These are phyloP conservation scores for Mormoops blainvillei DNA, from an alignment of 2,113 vertebrate genomes.

Conservation along the genomic window DNA sequence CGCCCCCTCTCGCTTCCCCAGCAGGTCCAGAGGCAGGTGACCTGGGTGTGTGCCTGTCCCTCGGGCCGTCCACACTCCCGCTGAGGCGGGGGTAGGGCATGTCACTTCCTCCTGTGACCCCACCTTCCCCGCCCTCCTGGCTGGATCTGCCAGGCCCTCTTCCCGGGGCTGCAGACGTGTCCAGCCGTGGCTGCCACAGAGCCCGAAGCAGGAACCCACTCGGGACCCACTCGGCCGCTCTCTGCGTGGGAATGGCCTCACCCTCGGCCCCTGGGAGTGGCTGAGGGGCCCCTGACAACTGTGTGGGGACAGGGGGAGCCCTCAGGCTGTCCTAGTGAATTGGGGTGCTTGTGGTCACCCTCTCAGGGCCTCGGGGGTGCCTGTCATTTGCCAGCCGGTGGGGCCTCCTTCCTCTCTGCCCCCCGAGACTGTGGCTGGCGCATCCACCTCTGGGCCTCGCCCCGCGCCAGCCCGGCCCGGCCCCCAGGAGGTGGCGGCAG, in stretches of 20 bases:
- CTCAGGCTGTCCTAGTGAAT: fast-evolving
- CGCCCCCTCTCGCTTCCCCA: too few relatives aligned
- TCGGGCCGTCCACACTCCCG: fast-evolving
- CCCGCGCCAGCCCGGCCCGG: neutral
- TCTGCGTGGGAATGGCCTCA: fast-evolving
- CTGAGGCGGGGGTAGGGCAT: neutral
- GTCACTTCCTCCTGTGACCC: neutral
- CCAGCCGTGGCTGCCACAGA: neutral
- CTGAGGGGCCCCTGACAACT: fast-evolving
- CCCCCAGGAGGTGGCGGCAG: too few relatives aligned
- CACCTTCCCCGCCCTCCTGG: fast-evolving
- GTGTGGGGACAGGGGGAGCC: fast-evolving
- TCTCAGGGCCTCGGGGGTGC: fast-evolving
- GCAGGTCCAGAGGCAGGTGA: neutral
- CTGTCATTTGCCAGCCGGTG: neutral
- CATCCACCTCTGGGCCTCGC: neutral
- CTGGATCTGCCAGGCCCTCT: neutral
- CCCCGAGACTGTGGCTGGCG: neutral
- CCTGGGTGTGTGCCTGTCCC: too few relatives aligned
- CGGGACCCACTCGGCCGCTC: fast-evolving
- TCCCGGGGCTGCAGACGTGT: neutral
- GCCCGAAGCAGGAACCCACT: neutral
- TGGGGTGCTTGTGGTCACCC: neutral
- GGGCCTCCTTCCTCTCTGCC: neutral
- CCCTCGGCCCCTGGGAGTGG: neutral